Percentiles rank a stretch among this genome's conserved stretches.
Evolutionary conservation across 2,888 invertebrate genomes (phyloP).

Genomic region (Monopis laevigella): DNA sequence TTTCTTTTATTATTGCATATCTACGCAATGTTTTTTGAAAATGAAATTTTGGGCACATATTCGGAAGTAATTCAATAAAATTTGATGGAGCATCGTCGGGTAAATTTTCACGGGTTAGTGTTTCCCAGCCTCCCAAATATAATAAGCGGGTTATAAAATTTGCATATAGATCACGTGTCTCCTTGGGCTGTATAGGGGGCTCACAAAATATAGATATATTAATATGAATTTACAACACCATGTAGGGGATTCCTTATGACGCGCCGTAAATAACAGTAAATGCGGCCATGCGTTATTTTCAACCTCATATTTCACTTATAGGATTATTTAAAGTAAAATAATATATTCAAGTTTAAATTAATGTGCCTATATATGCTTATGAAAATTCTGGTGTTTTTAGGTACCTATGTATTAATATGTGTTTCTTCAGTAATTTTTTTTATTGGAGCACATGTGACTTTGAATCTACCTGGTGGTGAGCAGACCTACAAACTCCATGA

Average conservation of each 20-base stretch:
- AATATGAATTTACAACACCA: conserved; percentile 9
- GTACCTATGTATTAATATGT: too few species aligned
- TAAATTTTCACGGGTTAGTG: conserved; percentile 38
- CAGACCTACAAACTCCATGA: too few species aligned
- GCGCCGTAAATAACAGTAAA: conserved; percentile 38
- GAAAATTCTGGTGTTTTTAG: too few species aligned
- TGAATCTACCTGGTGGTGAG: too few species aligned
- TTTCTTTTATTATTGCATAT: too few species aligned
- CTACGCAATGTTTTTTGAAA: too few species aligned
- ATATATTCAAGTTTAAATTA: background rate
- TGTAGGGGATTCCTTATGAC: conserved; percentile 40
- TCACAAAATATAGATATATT: conserved; percentile 10
- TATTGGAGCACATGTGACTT: too few species aligned
- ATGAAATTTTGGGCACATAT: too few species aligned
- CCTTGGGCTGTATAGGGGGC: conserved; percentile 13
- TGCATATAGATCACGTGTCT: conserved; percentile 62
- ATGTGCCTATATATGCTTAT: too few species aligned
- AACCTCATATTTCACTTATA: conserved; percentile 3
- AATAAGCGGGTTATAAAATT: conserved; percentile 65
- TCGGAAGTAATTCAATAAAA: conserved; percentile 35
- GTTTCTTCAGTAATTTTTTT: too few species aligned
- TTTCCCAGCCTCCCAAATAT: conserved; percentile 48
- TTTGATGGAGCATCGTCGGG: conserved; percentile 43
- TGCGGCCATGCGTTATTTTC: conserved; percentile 26
- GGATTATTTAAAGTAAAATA: background rate